Evolutionary conservation across 2,888 invertebrate species (phyloP).

Genomic region (Eristalis arbustorum): DNA sequence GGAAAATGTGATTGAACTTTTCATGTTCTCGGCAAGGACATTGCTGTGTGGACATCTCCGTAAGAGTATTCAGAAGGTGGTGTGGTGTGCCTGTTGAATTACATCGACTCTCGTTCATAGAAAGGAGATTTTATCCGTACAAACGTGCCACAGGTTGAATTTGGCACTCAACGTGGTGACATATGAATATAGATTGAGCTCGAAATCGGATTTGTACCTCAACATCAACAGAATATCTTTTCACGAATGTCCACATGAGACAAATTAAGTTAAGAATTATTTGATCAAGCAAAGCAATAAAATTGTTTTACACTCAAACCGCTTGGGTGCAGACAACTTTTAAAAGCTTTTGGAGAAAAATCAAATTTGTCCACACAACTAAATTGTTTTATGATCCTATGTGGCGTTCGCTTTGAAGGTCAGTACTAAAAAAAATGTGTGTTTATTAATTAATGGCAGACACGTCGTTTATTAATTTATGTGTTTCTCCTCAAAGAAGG

Average conservation of each 20-base stretch:
- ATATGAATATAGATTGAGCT: neutral
- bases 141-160: neutral
- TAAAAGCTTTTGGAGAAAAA: neutral
- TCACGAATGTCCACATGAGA: neutral
- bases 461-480: neutral
- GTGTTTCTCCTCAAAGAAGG: neutral
- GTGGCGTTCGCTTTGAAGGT: neutral
- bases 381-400: neutral
- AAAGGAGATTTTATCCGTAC: neutral
- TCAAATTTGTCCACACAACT: neutral
- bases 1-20: neutral
- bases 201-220: neutral
- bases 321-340: neutral
- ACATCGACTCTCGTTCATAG: neutral
- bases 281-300: neutral
- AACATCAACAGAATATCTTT: neutral
- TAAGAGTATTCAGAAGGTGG: neutral
- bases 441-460: neutral
- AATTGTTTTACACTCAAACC: neutral
- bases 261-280: neutral
- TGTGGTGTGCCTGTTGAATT: neutral
- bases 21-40: neutral
- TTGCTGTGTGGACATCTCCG: neutral
- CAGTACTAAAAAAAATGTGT: neutral
- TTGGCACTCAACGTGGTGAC: neutral